Evolutionary conservation across 35 echinoderm and acorn worm species (phyloP).

Genomic region (Amphiura filiformis): DNA sequence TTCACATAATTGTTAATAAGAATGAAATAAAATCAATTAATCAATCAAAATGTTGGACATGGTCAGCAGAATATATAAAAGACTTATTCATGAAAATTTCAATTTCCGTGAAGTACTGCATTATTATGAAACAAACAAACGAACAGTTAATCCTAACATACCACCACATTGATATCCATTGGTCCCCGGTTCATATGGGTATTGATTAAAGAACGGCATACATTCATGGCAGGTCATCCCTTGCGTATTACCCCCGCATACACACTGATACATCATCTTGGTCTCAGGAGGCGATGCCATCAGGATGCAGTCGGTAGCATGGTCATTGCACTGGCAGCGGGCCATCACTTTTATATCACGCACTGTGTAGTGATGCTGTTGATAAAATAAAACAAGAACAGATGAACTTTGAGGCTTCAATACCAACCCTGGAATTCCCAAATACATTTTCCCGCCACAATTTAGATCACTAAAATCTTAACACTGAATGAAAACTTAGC

Average conservation of each 20-base stretch:
- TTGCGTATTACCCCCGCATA: conserved; percentile 77
- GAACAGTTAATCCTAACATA: too few species aligned
- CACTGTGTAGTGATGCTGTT: conserved; percentile 95
- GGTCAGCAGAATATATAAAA: too few species aligned
- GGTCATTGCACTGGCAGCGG: conserved; percentile 77
- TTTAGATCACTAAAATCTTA: background rate
- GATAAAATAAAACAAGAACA: background rate
- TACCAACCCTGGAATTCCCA: background rate
- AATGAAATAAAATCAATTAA: too few species aligned
- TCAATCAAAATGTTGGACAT: too few species aligned
- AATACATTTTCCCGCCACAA: background rate
- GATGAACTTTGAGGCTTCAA: background rate
- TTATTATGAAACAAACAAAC: too few species aligned
- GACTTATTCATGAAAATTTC: too few species aligned
- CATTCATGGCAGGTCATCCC: conserved; percentile 77
- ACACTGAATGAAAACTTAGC: too few species aligned
- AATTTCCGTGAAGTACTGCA: too few species aligned
- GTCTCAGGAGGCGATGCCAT: conserved; percentile 38
- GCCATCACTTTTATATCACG: conserved; percentile 74
- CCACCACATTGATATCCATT: conserved; percentile 65
- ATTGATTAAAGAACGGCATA: conserved; percentile 92
- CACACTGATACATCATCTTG: conserved; percentile 70
- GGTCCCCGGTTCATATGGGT: conserved; percentile 66
- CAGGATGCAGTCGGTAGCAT: conserved; percentile 63
- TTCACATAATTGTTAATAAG: too few species aligned